Evolutionary conservation across 2,113 vertebrate species (phyloP), one percentile per base, ranked within the genome.

Genomic region (Sterna hirundo): DNA sequence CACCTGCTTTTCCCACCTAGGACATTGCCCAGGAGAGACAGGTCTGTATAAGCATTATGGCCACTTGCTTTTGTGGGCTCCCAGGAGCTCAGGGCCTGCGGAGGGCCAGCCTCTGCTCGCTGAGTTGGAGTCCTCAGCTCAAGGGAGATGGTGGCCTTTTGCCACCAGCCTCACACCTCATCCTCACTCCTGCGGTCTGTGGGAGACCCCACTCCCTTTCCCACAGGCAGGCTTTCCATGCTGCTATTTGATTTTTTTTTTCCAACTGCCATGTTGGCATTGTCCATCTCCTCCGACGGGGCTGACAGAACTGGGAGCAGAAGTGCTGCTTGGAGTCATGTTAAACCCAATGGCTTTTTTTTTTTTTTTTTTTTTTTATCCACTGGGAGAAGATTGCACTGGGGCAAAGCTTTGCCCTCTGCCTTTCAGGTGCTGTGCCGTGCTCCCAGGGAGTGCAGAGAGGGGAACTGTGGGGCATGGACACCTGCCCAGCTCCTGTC

Each of bases 241-340:
- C 94, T 95, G 96, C 91, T 95, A 84, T 92, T 81, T 70, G 46
- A 30, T 60, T n/a, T 54, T 44, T 55, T 77, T 46, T 54, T 83
- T 10, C 66, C 11, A 60, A 13, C 55, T 75, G n/a, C 64, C 42
- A 4, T 18, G 18, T 74, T 86, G 78, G 46, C 58, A 62, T 32
- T 88, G 55, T 66, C 51, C 42, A n/a, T 60, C 46, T 93, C 64
- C 83, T 92, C 65, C 66, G 34, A 27, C 0, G 2, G 51, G 27
- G 21, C 55, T 81, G 84, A 46, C 20, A 20, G 74, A 54, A 42
- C 54, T 6, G 13, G 36, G 58, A 91, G 81, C 44, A 46, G 80
- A 57, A 22, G 26, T 68, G 57, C 64, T 92, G 51, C n/a, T 81
- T 16, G 9, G 52, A 61, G n/a, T 89, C 26, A 18, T 10, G 6